phyloP scores from a whole-genome alignment of 2,888 invertebrate genomes.

The Acanthacorydalis orientalis region DNA sequence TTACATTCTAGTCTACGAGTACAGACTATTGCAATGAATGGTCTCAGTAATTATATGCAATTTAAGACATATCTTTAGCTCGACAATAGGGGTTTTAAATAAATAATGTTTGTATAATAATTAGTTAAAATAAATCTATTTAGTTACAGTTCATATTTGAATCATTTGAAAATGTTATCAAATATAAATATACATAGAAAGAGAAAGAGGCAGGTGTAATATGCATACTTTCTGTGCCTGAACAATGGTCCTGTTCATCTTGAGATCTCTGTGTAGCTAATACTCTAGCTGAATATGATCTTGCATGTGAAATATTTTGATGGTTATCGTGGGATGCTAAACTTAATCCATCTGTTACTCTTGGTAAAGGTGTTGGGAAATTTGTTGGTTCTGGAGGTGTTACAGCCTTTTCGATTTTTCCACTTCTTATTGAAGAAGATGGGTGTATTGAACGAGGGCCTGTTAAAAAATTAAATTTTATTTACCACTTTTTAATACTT shows the following conservation, averaged over 20 bases:
- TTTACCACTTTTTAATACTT: neutral
- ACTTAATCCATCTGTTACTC: neutral
- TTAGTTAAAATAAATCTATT: neutral
- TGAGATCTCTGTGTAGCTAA: constrained; percentile 1
- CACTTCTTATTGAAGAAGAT: constrained; percentile 20
- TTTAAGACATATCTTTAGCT: too few species aligned
- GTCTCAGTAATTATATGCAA: too few species aligned
- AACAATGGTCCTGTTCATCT: neutral
- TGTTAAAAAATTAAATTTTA: constrained; percentile 9
- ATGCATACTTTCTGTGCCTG: neutral
- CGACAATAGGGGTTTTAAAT: too few species aligned
- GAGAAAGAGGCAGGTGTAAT: neutral
- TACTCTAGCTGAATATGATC: constrained; percentile 3
- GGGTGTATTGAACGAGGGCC: constrained; percentile 25
- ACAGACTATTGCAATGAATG: too few species aligned
- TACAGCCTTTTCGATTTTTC: constrained; percentile 21
- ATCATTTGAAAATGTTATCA: too few species aligned
- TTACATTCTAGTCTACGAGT: too few species aligned
- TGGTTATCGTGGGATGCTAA: constrained; percentile 2
- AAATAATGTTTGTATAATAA: too few species aligned
- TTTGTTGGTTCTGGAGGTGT: constrained; percentile 16
- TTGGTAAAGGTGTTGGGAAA: constrained; percentile 2
- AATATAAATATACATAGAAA: too few species aligned
- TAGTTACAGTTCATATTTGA: neutral
- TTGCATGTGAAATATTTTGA: constrained; percentile 2